Base-by-base conservation (phyloP, 2,797 vertebrate species). In the Vespertilio murinus region DNA sequence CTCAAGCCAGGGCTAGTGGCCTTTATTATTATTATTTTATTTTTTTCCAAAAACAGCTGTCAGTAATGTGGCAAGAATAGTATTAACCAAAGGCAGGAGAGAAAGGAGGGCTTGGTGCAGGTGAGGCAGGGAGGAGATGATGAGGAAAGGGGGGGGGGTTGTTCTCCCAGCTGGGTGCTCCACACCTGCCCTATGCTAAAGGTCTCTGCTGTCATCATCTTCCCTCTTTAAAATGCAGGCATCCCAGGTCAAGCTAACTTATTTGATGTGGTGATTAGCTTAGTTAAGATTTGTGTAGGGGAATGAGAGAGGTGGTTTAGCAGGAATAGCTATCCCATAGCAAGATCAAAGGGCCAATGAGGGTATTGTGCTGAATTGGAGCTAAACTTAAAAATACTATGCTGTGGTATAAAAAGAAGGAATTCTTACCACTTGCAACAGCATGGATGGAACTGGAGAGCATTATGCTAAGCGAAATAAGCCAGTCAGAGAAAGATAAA, bases 141-240 rank as follows among this genome's bases (percentile, higher is more conserved):
- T 23, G 18, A 40, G 18, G 45, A 45, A 12, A 14, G 6, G 25
- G 2, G 20, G 13, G 16, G 4, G 18, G 1, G 28, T 30, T 9
- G 16, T 42, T 67, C 28, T 67, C 30, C 16, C 23, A 7, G 5
- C 10, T 2, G 1, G 5, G 5, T 11, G 12, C 40, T 71, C 77
- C 45, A 23, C 0, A 0, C 18, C 14, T 13, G 61, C 13, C 28
- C 30, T 3, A 4, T 64, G 45, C 28, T 33, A 25, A 42, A 0
- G 30, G 35, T 89, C 61, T 54, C 16, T 59, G 22, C 22, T 80
- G 47, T 52, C 47, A 28, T 80, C 75, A 35, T 30, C 38, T 80
- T 47, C n/a, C 38, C 8, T 33, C 16, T n/a, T 61, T 30, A 12
- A 25, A 78, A 42, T 25, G 18, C 38, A 79, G 47, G 38, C 56